Evolutionary conservation across 1,140 invertebrate species (phyloP), one percentile per base, ranked within the genome.

Genomic region (Leptinotarsa defecta): DNA sequence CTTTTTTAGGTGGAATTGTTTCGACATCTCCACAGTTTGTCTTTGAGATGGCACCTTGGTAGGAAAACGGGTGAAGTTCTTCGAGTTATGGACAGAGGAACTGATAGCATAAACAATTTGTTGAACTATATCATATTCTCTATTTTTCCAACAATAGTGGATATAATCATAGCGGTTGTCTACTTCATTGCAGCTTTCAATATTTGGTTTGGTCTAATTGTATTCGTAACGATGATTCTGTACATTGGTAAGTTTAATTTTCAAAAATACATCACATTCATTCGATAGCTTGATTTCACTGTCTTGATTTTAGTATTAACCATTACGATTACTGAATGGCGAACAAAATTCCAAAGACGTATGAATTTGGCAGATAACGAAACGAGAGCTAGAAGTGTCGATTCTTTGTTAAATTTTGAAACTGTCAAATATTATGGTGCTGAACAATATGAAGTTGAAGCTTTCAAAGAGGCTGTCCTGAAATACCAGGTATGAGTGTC

Each of bases 371-470:
- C 95, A 0, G 97, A 99, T 83, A 99, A 99, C 87, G 94, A 92
- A 68, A 92, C 93, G 72, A 93, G 95, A 83, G 93, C 95, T n/a
- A 90, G 93, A 67, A 97, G 94, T 75, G 96, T 98, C 0, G 97
- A 99, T 85, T 98, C 97, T n/a, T 87, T 99, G 52, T 88, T 99
- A 0, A 99, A 99, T 87, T 98, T 97, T 88, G 97, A 99, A 88
- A 99, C 97, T 4, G 97, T 98, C 0, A 99, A 99, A 86, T 98
- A 99, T 87, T 99, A 98, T 83, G 94, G 94, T 34, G 96, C 96
- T 22, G 97, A 99, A 86, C 82, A 90, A 13, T 98, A 96, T 86
- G 97, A 99, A 89, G 93, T 96, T 0, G 86, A 94, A 67, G 89
- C 91, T 64, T 99, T 97, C 83, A 89, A 90, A 76, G 91, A 93